Percentiles rank a stretch among this genome's conserved stretches.
Conservation (phyloP, 2,113 vertebrate species). For the Dasyornis broadbenti region DNA sequence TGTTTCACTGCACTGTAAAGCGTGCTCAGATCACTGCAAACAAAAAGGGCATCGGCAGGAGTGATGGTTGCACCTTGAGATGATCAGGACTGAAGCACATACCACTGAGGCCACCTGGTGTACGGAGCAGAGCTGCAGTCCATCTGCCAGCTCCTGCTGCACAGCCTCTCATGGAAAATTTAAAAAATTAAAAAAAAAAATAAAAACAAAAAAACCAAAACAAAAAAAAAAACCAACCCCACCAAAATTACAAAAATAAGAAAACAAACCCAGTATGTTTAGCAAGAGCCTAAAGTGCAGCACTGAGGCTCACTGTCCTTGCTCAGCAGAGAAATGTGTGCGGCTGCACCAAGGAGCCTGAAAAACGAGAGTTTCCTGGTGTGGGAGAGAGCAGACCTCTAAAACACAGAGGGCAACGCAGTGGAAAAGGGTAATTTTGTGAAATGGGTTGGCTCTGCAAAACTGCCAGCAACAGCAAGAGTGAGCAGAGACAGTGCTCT, state of each 20-base stretch:
- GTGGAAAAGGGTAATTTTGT: not conserved
- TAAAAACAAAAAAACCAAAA: no score
- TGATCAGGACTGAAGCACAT: not conserved
- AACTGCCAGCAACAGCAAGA: not conserved
- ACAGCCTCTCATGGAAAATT: fast-evolving
- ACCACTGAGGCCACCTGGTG: slow-evolving; percentile 63
- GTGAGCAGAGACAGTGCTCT: not conserved
- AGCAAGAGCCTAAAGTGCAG: not conserved
- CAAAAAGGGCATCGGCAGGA: not conserved
- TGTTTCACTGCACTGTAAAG: not conserved
- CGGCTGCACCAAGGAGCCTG: not conserved
- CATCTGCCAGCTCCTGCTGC: not conserved
- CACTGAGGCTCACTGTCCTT: not conserved
- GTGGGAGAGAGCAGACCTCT: not conserved
- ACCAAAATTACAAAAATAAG: fast-evolving
- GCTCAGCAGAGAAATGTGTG: not conserved
- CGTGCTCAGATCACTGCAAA: not conserved
- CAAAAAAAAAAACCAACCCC: no score
- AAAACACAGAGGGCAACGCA: not conserved
- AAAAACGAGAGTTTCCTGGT: fast-evolving
- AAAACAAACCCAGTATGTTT: not conserved
- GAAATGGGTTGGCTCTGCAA: not conserved
- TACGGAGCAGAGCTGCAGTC: slow-evolving; percentile 37
- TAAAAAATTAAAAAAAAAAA: not conserved
- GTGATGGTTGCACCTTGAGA: not conserved